Evolutionary conservation across 2,797 vertebrate genomes (phyloP).

Genomic region (Sylvia borin): DNA sequence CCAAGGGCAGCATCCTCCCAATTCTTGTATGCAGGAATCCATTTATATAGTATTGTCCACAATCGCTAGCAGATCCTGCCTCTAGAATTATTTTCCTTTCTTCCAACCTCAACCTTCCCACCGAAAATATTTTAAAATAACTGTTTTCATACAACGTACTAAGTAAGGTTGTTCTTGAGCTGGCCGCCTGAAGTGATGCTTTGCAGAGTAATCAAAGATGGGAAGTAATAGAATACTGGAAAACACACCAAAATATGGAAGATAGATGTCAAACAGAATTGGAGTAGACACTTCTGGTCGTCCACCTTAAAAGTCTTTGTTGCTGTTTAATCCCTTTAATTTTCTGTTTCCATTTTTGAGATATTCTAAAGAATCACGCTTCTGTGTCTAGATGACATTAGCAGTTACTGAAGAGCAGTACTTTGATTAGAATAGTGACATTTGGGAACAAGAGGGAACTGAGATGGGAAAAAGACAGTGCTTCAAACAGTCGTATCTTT

Average conservation of each 20-base stretch:
- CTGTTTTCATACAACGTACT: background rate
- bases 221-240: background rate
- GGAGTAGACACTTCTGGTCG: background rate
- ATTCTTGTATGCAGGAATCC: background rate
- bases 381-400: background rate
- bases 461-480: background rate
- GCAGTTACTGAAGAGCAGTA: background rate
- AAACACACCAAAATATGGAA: background rate
- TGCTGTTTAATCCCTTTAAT: background rate
- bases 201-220: background rate
- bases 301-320: background rate
- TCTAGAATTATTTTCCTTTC: background rate
- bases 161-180: background rate
- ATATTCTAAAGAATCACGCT: background rate
- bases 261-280: background rate
- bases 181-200: background rate
- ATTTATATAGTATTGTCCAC: background rate
- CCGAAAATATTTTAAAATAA: background rate
- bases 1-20: background rate
- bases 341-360: background rate
- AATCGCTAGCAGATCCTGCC: background rate
- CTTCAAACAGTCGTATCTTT: background rate
- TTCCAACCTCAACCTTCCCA: background rate
- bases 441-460: background rate
- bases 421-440: background rate